Evolutionary conservation across 2,797 vertebrate species (phyloP).

Genomic region (Neopelma chrysocephalum): DNA sequence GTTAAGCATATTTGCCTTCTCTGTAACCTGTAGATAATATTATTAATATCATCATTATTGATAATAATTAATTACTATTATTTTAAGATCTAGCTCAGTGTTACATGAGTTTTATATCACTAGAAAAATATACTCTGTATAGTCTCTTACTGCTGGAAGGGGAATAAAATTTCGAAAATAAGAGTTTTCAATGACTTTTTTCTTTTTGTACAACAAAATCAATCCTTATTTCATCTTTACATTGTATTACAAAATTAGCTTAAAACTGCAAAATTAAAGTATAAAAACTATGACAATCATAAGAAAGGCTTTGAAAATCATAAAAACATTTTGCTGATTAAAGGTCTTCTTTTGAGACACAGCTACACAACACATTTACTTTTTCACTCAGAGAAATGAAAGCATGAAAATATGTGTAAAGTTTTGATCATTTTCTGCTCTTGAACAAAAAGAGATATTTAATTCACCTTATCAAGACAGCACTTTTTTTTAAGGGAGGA

Average conservation of each 20-base stretch:
- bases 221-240: background rate
- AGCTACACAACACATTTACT: background rate
- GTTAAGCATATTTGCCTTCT: background rate
- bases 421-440: background rate
- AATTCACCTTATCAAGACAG: background rate
- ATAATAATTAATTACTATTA: background rate
- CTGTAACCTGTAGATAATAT: background rate
- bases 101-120: background rate
- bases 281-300: background rate
- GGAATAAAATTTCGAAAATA: background rate
- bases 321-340: background rate
- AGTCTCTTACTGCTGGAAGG: background rate
- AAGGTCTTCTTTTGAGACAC: background rate
- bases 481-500: background rate
- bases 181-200: background rate
- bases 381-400: background rate
- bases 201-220: background rate
- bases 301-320: background rate
- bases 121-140: background rate
- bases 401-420: background rate
- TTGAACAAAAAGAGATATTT: background rate
- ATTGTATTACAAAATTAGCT: background rate
- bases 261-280: background rate
- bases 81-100: background rate
- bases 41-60: background rate